A percentile compares a stretch with the other conserved stretches of the same genome.
Conservation (phyloP, 2,113 vertebrate genomes). For the Nibea coibor region DNA sequence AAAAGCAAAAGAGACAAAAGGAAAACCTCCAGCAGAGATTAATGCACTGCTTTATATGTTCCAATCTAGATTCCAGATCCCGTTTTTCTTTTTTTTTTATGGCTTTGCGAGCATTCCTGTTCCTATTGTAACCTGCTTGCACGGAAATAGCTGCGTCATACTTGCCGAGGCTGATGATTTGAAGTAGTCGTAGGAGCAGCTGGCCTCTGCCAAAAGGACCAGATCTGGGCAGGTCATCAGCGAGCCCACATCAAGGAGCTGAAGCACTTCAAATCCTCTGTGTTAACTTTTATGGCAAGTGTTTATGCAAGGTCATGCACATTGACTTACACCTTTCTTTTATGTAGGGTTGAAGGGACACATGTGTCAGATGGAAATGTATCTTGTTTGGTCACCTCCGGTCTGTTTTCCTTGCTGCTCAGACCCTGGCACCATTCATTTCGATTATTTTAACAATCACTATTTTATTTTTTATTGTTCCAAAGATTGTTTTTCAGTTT, state of each 20-base stretch:
- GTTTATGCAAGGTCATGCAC: slow-evolving; percentile 84
- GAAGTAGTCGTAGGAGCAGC: slow-evolving; percentile 70
- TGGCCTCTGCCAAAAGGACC: slow-evolving; percentile 59
- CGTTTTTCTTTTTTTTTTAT: slow-evolving; percentile 64
- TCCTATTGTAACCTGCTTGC: slow-evolving; percentile 72
- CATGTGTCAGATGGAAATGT: slow-evolving; percentile 69
- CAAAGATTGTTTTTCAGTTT: not conserved
- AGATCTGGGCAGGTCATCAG: slow-evolving; percentile 80
- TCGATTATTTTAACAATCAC: slow-evolving; percentile 5
- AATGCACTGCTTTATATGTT: slow-evolving; percentile 75
- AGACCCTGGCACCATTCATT: not conserved
- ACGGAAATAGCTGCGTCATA: slow-evolving; percentile 79
- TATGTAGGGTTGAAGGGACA: slow-evolving; percentile 65
- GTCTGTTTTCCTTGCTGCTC: slow-evolving; percentile 2
- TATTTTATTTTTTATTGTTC: not conserved
- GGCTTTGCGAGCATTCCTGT: slow-evolving; percentile 77
- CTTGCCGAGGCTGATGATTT: slow-evolving; percentile 59
- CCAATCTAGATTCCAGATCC: slow-evolving; percentile 84
- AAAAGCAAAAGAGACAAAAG: slow-evolving; percentile 52
- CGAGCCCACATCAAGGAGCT: slow-evolving; percentile 73
- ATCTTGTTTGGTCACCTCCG: slow-evolving; percentile 51
- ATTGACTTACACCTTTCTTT: slow-evolving; percentile 79
- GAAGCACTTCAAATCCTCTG: slow-evolving; percentile 71
- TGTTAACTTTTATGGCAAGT: slow-evolving; percentile 83
- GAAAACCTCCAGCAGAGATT: slow-evolving; percentile 81